Percentiles rank a stretch among this genome's conserved stretches.
phyloP scores from a whole-genome alignment of 2,888 invertebrate species.

The Aphelenchoides bicaudatus region DNA sequence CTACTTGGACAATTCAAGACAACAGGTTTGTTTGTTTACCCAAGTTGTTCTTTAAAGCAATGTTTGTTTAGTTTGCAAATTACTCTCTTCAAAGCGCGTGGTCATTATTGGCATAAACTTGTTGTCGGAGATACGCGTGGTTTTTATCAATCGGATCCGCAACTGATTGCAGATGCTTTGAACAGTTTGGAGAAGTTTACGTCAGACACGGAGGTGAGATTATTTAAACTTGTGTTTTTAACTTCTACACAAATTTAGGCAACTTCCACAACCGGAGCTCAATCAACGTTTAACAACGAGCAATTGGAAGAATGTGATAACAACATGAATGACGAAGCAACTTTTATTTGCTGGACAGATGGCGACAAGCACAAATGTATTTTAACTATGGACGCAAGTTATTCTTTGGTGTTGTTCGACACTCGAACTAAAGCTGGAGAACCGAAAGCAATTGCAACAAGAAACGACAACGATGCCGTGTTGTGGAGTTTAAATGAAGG shows the following conservation, averaged over 20 bases:
- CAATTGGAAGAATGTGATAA: slow-evolving; percentile 40
- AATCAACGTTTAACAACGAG: slow-evolving; percentile 33
- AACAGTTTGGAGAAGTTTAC: slow-evolving; percentile 29
- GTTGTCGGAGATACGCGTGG: slow-evolving; percentile 29
- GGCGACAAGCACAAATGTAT: slow-evolving; percentile 28
- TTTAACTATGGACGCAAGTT: slow-evolving; percentile 31
- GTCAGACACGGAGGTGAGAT: slow-evolving; percentile 12
- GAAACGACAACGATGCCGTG: slow-evolving; percentile 40
- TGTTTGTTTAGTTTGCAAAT: slow-evolving; percentile 28
- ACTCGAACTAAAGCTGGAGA: slow-evolving; percentile 6
- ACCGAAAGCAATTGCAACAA: slow-evolving; percentile 30
- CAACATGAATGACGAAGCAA: slow-evolving; percentile 26
- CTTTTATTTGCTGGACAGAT: slow-evolving; percentile 30
- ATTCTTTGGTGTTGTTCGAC: slow-evolving; percentile 37
- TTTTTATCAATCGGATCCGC: slow-evolving; percentile 25
- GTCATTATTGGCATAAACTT: slow-evolving; percentile 31
- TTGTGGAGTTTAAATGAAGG: slow-evolving; percentile 32
- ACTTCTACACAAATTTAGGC: not conserved
- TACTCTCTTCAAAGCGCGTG: slow-evolving; percentile 26
- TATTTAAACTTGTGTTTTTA: not conserved
- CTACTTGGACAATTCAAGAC: slow-evolving; percentile 23
- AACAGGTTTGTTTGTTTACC: not conserved
- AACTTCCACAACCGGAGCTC: slow-evolving; percentile 10
- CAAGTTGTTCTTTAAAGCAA: not conserved
- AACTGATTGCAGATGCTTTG: slow-evolving; percentile 16